Percentiles rank a stretch among this genome's conserved stretches.
phyloP scores from a whole-genome alignment of 1,140 invertebrate genomes.

The Halictus rubicundus region DNA sequence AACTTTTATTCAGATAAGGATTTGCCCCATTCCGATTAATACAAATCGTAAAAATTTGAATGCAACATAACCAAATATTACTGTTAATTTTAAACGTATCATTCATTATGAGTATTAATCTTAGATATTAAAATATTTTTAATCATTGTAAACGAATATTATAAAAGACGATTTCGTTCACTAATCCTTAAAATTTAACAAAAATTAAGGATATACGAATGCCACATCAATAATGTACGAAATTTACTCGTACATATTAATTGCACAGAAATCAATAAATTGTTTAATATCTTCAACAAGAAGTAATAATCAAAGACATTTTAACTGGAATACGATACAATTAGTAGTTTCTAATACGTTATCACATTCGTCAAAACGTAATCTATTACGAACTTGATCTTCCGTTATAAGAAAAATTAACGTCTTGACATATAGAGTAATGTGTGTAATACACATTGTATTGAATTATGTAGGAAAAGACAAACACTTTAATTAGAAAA shows the following conservation, averaged over 20 bases:
- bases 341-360: neutral
- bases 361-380: neutral
- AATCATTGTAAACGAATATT: neutral
- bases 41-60: neutral
- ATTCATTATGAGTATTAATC: neutral
- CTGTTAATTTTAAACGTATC: neutral
- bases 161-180: neutral
- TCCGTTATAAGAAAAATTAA: neutral
- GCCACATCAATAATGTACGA: neutral
- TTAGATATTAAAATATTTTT: neutral
- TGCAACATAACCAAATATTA: neutral
- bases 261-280: neutral
- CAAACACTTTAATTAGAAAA: slow-evolving; percentile 18
- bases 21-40: neutral
- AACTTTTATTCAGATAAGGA: too few species aligned
- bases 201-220: neutral
- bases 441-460: neutral
- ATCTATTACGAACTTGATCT: neutral
- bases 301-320: neutral
- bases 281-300: neutral
- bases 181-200: slow-evolving; percentile 1
- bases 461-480: neutral
- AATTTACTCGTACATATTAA: neutral
- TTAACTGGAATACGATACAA: neutral
- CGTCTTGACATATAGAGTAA: slow-evolving; percentile 1